A percentile compares a stretch with the other conserved stretches of the same genome.
phyloP scores from a whole-genome alignment of 1,140 invertebrate species.

The Agrilus planipennis region DNA sequence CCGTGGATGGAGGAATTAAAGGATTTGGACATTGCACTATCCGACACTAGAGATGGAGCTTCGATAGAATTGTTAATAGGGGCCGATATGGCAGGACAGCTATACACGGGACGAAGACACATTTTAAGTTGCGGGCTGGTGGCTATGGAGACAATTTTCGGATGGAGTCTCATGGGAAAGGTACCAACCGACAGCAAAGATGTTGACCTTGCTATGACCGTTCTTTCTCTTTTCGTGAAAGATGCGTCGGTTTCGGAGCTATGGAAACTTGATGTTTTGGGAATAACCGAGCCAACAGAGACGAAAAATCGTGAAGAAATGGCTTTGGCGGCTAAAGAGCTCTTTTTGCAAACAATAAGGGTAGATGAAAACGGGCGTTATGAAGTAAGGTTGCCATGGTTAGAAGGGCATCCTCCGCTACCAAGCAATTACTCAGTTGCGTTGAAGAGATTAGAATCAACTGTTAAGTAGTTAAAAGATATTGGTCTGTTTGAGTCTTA shows the following conservation, averaged over 20 bases:
- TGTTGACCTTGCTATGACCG: too few species aligned
- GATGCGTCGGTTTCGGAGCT: slow-evolving; percentile 21
- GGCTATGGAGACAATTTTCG: too few species aligned
- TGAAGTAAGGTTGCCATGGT: too few species aligned
- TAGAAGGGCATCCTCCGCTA: too few species aligned
- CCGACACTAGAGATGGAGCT: slow-evolving; percentile 1
- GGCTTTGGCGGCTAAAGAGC: too few species aligned
- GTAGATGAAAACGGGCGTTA: too few species aligned
- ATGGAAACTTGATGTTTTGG: slow-evolving; percentile 32
- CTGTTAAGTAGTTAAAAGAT: too few species aligned
- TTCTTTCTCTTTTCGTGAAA: slow-evolving; percentile 5
- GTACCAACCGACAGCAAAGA: slow-evolving; percentile 22
- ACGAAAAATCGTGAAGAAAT: slow-evolving; percentile 17
- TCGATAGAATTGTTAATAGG: slow-evolving; percentile 23
- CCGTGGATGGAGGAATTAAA: slow-evolving; percentile 7
- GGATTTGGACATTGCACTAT: slow-evolving; percentile 2
- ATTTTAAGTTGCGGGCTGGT: slow-evolving; percentile 12
- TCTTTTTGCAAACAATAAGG: too few species aligned
- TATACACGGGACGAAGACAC: slow-evolving; percentile 18
- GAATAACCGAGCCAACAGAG: slow-evolving; percentile 28
- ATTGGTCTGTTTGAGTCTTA: too few species aligned
- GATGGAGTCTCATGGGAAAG: too few species aligned
- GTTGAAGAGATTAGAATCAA: too few species aligned
- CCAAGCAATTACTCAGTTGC: too few species aligned
- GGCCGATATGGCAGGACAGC: slow-evolving; percentile 24